phyloP scores from a whole-genome alignment of 2,888 invertebrate species.

The Sycophila texana region DNA sequence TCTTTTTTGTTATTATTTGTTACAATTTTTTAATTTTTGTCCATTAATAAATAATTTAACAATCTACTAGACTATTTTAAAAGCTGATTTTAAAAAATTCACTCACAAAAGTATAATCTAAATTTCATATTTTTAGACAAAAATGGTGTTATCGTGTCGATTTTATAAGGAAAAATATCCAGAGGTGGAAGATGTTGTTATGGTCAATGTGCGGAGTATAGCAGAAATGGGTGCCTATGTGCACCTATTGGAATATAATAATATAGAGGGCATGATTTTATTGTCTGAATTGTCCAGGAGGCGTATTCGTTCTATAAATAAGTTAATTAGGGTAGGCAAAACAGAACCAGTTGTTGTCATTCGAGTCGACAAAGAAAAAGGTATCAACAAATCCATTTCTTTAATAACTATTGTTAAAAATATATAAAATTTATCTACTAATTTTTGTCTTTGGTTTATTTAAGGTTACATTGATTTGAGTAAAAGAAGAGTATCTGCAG shows the following conservation, averaged over 20 bases:
- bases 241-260: conserved; percentile 97
- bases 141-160: conserved; percentile 95
- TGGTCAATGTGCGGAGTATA: conserved; percentile 98
- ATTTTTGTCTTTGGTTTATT: neutral
- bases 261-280: conserved; percentile 99
- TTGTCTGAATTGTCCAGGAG: conserved; percentile 97
- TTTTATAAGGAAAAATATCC: conserved; percentile 99
- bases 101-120: neutral
- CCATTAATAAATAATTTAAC: neutral
- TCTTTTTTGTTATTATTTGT: neutral
- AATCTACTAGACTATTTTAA: neutral
- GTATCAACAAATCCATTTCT: conserved; percentile 74
- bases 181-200: conserved; percentile 99
- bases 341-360: conserved; percentile 99
- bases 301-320: conserved; percentile 99
- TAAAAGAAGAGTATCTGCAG: conserved; percentile 97
- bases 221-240: conserved; percentile 99
- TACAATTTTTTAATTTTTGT: neutral
- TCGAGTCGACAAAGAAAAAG: conserved; percentile 99
- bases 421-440: neutral
- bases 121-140: conserved; percentile 58
- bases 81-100: neutral
- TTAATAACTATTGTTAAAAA: neutral
- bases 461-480: conserved; percentile 98
- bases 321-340: conserved; percentile 98